A percentile compares a stretch with the other conserved stretches of the same genome.
Conservation (phyloP, 2,888 invertebrate genomes). For the Lasius fuliginosus region DNA sequence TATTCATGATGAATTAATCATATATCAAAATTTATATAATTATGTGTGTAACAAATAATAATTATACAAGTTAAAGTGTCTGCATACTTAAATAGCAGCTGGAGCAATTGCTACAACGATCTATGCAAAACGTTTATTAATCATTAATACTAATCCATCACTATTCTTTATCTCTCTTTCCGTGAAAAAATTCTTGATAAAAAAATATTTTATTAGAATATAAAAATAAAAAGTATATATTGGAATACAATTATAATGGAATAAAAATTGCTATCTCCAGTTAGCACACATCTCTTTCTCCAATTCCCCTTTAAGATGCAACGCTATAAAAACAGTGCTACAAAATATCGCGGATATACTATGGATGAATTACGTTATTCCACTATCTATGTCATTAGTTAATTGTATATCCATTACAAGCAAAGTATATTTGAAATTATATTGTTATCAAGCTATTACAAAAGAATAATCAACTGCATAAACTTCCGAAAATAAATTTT, state of each 20-base stretch:
- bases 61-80: conserved; percentile 3
- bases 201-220: background rate
- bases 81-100: conserved; percentile 29
- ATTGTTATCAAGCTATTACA: background rate
- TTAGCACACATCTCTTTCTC: conserved; percentile 12
- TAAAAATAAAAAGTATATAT: background rate
- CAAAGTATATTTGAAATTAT: background rate
- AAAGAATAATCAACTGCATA: background rate
- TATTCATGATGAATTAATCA: conserved; percentile 13
- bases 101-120: conserved; percentile 3
- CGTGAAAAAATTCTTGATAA: background rate
- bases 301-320: conserved; percentile 28
- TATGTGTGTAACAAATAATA: conserved; percentile 13
- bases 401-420: background rate
- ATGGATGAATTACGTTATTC: conserved; percentile 28
- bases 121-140: background rate
- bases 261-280: background rate
- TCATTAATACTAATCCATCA: conserved; percentile 7
- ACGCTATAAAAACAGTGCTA: background rate
- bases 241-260: too few relatives aligned
- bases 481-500: background rate
- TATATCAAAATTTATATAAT: conserved; percentile 17
- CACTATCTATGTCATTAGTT: conserved; percentile 4
- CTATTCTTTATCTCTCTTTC: background rate
- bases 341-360: background rate